phyloP scores from a whole-genome alignment of 2,888 invertebrate species.

The Callyntrura guangdongensis region DNA sequence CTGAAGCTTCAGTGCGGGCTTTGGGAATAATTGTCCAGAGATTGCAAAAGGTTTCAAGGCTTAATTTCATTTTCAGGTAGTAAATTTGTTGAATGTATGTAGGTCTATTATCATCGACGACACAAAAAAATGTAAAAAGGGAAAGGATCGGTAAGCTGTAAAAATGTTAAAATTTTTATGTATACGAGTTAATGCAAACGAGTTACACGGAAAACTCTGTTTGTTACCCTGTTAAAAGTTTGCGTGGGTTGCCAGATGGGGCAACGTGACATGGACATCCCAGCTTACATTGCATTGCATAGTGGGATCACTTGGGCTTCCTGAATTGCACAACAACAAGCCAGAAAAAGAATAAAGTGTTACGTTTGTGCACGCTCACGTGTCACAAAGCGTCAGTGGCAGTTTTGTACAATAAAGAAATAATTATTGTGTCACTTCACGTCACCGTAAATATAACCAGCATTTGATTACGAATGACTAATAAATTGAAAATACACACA shows the following conservation, averaged over 20 bases:
- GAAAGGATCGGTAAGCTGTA: not conserved
- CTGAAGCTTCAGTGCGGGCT: conserved; percentile 13
- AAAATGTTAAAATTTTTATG: not conserved
- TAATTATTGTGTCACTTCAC: conserved; percentile 38
- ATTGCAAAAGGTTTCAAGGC: conserved; percentile 18
- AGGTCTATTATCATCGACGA: not conserved
- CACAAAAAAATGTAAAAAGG: not conserved
- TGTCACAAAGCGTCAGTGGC: not conserved
- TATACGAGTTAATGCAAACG: not conserved
- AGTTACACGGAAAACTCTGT: not conserved
- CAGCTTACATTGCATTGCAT: not conserved
- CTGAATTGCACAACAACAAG: conserved; percentile 29
- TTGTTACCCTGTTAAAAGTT: not conserved
- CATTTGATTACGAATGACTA: conserved; percentile 5
- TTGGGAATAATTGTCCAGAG: not conserved
- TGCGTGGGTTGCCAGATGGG: not conserved
- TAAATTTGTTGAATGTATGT: not conserved
- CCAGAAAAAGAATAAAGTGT: not conserved
- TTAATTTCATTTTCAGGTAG: not conserved
- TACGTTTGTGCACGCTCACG: too few relatives aligned
- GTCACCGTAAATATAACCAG: conserved; percentile 21
- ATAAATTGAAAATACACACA: conserved; percentile 1
- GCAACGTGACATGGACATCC: conserved; percentile 36
- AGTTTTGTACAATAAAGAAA: not conserved
- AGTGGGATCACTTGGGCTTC: conserved; percentile 2